Conservation (phyloP, 2,797 vertebrate genomes). For the Melanotaenia trifasciata region DNA sequence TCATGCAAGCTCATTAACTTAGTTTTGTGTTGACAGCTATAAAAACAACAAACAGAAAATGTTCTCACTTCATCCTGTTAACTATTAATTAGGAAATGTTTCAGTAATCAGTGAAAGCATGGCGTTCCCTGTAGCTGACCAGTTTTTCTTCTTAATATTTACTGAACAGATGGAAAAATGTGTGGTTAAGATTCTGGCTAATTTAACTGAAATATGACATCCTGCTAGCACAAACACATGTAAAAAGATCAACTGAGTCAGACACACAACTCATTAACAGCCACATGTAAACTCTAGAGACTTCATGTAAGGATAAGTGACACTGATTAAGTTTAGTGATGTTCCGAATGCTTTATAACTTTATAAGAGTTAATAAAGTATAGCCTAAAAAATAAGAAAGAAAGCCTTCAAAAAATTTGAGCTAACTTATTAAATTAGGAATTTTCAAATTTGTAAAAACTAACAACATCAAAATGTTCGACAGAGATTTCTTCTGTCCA, state of each 20-base stretch:
- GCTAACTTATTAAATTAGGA: background rate
- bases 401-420: background rate
- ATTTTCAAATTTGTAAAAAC: background rate
- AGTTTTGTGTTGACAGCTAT: constrained; percentile 15
- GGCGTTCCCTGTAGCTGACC: background rate
- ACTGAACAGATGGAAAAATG: background rate
- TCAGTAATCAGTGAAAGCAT: background rate
- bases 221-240: background rate
- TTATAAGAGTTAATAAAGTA: background rate
- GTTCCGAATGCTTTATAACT: background rate
- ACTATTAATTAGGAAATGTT: background rate
- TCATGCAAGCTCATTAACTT: constrained; percentile 10
- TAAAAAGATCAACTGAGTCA: background rate
- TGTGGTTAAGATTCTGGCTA: background rate
- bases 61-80: background rate
- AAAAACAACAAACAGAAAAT: constrained; percentile 4
- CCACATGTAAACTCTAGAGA: background rate
- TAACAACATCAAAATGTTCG: no score
- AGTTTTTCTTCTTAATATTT: background rate
- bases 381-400: background rate
- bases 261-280: background rate
- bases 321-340: background rate
- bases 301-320: background rate
- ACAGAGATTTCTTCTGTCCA: no score
- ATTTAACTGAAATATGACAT: background rate